Conservation (phyloP, 2,113 vertebrate genomes). For the Apteryx mantelli region DNA sequence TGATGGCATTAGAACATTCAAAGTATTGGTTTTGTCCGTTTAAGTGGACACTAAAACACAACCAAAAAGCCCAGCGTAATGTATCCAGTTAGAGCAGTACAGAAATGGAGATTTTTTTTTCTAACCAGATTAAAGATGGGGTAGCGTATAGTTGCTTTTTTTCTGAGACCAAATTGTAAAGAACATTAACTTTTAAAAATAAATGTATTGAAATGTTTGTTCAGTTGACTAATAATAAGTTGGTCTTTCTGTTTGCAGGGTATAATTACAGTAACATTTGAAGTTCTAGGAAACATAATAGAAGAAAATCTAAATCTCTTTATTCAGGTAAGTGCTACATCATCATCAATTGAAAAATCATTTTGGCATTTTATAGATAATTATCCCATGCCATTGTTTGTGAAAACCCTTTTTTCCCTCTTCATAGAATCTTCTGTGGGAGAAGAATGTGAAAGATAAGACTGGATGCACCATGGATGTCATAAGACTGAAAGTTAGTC, state of each 20-base stretch:
- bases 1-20: not conserved
- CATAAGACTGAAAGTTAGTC: slow-evolving; percentile 89
- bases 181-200: not conserved
- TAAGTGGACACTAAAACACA: not conserved
- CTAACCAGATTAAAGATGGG: not conserved
- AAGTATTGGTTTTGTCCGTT: accelerated
- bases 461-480: slow-evolving; percentile 85
- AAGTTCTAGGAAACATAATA: slow-evolving; percentile 84
- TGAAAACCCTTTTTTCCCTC: slow-evolving; percentile 37
- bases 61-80: not conserved
- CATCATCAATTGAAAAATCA: not conserved
- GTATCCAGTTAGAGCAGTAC: not conserved
- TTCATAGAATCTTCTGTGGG: slow-evolving; percentile 92
- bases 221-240: not conserved
- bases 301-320: slow-evolving; percentile 90
- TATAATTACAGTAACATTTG: slow-evolving; percentile 93
- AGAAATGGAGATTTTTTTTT: not conserved
- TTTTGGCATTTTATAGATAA: not conserved
- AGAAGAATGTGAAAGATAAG: slow-evolving; percentile 89
- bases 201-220: not conserved
- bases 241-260: slow-evolving; percentile 76
- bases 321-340: slow-evolving; percentile 85
- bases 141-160: not conserved
- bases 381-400: not conserved
- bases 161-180: not conserved